Evolutionary conservation across 2,113 vertebrate species (phyloP).

Genomic region (Leptobrachium leishanense): DNA sequence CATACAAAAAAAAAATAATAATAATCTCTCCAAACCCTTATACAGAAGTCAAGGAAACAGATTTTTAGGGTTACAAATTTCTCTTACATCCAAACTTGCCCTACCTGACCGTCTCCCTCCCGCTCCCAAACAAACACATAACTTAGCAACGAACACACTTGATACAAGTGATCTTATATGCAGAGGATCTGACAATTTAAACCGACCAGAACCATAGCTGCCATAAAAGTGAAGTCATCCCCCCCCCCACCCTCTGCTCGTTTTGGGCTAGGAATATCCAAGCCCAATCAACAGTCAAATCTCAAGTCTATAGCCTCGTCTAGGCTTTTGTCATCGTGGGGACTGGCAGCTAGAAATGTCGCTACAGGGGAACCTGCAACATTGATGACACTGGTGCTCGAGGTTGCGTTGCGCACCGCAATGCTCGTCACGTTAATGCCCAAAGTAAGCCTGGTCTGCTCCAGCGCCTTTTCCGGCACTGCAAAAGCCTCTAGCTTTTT

Average conservation of each 20-base stretch:
- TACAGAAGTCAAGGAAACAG: conserved; percentile 21
- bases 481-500: conserved; percentile 98
- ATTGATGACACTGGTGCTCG: conserved; percentile 84
- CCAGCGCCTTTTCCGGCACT: conserved; percentile 96
- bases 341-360: conserved; percentile 89
- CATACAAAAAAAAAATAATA: conserved; percentile 75
- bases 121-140: conserved; percentile 72
- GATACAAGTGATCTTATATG: conserved; percentile 89
- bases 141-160: conserved; percentile 87
- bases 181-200: conserved; percentile 84
- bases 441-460: conserved; percentile 96
- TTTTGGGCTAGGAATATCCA: conserved; percentile 60
- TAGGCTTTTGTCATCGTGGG: conserved; percentile 88
- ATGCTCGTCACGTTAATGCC: conserved; percentile 99
- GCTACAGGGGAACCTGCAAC: conserved; percentile 89
- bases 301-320: conserved; percentile 96
- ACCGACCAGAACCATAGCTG: conserved; percentile 91
- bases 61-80: conserved; percentile 31
- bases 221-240: conserved; percentile 83
- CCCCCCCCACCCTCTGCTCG: conserved; percentile 61
- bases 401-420: conserved; percentile 87
- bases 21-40: conserved; percentile 2
- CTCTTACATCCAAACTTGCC: conserved; percentile 37
- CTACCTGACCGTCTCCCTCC: conserved; percentile 34
- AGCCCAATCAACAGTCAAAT: conserved; percentile 87